phyloP scores from a whole-genome alignment of 2,888 invertebrate genomes.

The Zygaena filipendulae region DNA sequence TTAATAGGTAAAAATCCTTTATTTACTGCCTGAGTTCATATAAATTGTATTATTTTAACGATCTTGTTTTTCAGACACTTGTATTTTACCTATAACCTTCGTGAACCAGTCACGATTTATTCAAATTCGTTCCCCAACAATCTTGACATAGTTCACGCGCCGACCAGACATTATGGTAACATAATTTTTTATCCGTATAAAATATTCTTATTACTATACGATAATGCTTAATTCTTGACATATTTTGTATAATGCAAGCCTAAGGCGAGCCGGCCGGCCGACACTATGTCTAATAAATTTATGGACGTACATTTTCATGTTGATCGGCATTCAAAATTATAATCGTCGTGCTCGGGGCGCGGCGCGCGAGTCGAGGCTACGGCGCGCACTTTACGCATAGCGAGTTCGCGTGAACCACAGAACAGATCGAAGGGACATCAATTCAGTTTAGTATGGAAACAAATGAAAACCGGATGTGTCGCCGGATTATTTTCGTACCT shows the following conservation, averaged over 20 bases:
- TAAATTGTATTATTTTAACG: no score
- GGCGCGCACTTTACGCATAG: slow-evolving; percentile 29
- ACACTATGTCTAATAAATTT: slow-evolving; percentile 70
- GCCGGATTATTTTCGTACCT: no score
- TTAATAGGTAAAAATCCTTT: no score
- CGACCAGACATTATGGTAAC: slow-evolving; percentile 25
- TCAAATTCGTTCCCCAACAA: slow-evolving; percentile 24
- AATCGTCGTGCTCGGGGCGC: slow-evolving; percentile 60
- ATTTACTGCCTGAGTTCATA: no score
- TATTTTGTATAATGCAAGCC: slow-evolving; percentile 64
- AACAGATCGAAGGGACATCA: no score
- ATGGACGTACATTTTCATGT: slow-evolving; percentile 65
- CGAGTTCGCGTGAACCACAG: slow-evolving; percentile 14
- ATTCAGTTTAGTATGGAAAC: no score
- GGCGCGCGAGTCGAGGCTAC: slow-evolving; percentile 38
- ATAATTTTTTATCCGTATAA: slow-evolving; percentile 41
- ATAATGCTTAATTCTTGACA: slow-evolving; percentile 67
- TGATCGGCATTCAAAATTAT: slow-evolving; percentile 66
- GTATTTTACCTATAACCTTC: slow-evolving; percentile 14
- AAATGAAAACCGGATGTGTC: background rate
- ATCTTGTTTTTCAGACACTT: no score
- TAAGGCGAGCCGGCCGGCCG: slow-evolving; percentile 46
- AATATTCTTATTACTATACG: slow-evolving; percentile 54
- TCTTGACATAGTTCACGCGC: slow-evolving; percentile 30
- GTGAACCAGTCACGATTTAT: slow-evolving; percentile 28